These are phyloP conservation scores for Anabacerthia variegaticeps DNA, from an alignment of 2,797 vertebrate species.

Conservation along the genomic window DNA sequence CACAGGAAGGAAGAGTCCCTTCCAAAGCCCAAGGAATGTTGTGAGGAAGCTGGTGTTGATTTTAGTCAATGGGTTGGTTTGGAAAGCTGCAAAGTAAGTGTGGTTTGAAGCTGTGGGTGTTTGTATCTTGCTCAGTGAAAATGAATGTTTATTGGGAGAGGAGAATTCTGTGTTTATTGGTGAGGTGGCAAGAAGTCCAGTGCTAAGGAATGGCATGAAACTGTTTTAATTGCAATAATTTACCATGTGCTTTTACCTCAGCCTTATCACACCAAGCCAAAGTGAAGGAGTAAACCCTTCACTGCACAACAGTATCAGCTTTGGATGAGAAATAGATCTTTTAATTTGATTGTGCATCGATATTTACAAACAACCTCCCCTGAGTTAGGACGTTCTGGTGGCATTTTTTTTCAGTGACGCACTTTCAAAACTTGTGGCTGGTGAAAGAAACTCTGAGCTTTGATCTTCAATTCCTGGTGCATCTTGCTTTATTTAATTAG, in stretches of 20 bases:
- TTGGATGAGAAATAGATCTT: background rate
- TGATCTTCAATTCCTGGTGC: background rate
- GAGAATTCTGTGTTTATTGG: background rate
- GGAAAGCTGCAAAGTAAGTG: rapidly evolving
- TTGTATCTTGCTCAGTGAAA: background rate
- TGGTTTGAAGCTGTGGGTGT: background rate
- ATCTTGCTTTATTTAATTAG: background rate
- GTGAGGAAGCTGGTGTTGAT: background rate
- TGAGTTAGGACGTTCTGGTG: background rate
- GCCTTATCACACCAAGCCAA: background rate
- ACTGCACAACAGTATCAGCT: rapidly evolving
- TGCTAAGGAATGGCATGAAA: background rate
- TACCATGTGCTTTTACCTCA: background rate
- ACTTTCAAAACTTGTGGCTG: background rate
- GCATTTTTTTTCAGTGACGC: background rate
- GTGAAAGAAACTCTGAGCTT: background rate
- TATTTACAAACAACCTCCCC: background rate
- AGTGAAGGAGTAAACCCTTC: background rate
- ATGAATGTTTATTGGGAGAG: background rate
- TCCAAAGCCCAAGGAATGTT: background rate
- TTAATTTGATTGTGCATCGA: background rate
- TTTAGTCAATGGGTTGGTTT: background rate
- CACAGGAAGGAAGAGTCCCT: rapidly evolving
- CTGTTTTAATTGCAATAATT: background rate
- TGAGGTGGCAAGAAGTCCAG: background rate